Base-by-base conservation (phyloP, 2,888 invertebrate genomes). In the Epiblema foenella region DNA sequence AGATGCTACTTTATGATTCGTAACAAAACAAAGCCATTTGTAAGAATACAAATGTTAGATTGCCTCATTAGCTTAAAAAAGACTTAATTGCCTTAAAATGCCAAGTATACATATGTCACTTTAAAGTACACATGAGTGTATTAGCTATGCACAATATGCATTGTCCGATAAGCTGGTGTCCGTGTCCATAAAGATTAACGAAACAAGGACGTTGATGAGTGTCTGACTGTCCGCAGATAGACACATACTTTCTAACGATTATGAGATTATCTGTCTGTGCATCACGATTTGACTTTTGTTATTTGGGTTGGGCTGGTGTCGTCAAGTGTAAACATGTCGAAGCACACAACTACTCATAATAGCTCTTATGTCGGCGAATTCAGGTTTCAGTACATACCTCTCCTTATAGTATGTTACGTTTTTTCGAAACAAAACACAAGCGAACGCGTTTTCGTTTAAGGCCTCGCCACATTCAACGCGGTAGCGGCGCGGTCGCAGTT, bases 141-240 rank as follows among this genome's bases (percentile, higher is more conserved):
- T 39, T 60, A 70, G 52, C 33, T 66, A 70, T 66, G 49, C 62
- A 57, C 56, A 57, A 65, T 59, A 59, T 69, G 58, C 66, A 49
- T 57, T 71, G 67, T 39, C 66, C 71, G 71, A 71, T 71, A 71
- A 71, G 67, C 67, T 18, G 10, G 46, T 57, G 66, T 57, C 51
- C 67, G 42, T 57, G 62, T 57, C 51, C 67, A 52, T 71, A 71
- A 71, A 57, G 66, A 62, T 62, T 66, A 67, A 67, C 71, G 49
- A 71, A 57, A 62, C 62, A 67, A 67, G 60, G 67, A 57, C 71
- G 46, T 51, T 39, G 66, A 71, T 66, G 54, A 42, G 58, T 29
- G 15, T 58, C n/a, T n/a, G 59, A 58, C 17, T 59, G 66, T 59
- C 37, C 37, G n/a, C 56, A 56, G 68, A 62, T 62, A 63, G 57